These are phyloP conservation scores for Volucella zonaria DNA, from an alignment of 2,888 invertebrate species.

Conservation along the genomic window DNA sequence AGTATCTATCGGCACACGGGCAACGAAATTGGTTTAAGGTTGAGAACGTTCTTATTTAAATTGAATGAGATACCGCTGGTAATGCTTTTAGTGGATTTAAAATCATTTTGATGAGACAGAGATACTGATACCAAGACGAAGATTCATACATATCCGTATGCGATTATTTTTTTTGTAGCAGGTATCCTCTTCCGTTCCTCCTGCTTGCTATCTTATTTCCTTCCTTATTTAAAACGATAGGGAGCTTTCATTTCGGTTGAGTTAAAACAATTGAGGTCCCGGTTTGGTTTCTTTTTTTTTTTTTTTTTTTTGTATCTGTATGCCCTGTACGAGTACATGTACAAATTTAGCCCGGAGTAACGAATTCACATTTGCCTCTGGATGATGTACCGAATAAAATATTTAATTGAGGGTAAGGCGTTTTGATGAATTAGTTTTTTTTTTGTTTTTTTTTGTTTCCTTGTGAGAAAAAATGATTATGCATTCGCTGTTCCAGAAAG, in stretches of 20 bases:
- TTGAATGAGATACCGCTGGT: constrained; percentile 66
- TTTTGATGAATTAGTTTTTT: constrained; percentile 62
- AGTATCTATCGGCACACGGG: constrained; percentile 19
- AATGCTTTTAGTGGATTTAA: constrained; percentile 70
- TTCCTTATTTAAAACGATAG: neutral
- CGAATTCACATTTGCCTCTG: constrained; percentile 54
- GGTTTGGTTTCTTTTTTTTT: neutral
- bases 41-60: constrained; percentile 53
- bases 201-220: neutral
- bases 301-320: too few species aligned
- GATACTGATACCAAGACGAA: constrained; percentile 39
- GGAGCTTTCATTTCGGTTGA: constrained; percentile 3
- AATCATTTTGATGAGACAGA: constrained; percentile 68
- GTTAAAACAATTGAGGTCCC: constrained; percentile 14
- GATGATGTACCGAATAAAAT: constrained; percentile 56
- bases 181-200: neutral
- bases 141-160: neutral
- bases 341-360: constrained; percentile 26
- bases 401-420: constrained; percentile 65
- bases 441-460: constrained; percentile 10
- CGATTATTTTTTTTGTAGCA: neutral
- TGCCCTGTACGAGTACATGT: constrained; percentile 7
- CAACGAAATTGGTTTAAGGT: constrained; percentile 55
- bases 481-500: neutral
- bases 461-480: neutral